Percentiles rank a stretch among this genome's conserved stretches.
phyloP scores from a whole-genome alignment of 2,888 invertebrate species.

The Kryphioiulus occultus region DNA sequence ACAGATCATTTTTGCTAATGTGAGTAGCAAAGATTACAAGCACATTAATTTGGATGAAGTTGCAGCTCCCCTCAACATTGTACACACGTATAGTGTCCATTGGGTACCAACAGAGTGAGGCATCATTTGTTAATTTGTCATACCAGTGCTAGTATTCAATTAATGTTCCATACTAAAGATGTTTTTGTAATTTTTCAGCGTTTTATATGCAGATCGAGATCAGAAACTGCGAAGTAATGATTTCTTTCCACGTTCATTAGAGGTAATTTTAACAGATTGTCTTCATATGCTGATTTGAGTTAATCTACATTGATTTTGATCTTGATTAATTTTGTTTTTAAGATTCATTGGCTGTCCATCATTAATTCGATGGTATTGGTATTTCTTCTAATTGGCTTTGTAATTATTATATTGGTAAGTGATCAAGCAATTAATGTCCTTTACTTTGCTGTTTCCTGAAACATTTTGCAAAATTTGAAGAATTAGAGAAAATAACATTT shows the following conservation, averaged over 20 bases:
- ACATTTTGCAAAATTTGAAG: neutral
- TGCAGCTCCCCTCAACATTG: constrained; percentile 60
- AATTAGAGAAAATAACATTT: neutral
- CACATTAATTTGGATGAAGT: constrained; percentile 62
- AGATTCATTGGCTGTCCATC: constrained; percentile 67
- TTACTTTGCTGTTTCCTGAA: neutral
- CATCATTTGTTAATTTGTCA: neutral
- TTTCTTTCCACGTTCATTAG: constrained; percentile 65
- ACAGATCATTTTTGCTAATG: constrained; percentile 65
- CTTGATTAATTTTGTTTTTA: constrained; percentile 53
- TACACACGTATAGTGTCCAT: constrained; percentile 65
- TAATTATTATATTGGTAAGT: constrained; percentile 65
- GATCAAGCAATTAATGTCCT: neutral
- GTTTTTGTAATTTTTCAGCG: constrained; percentile 57
- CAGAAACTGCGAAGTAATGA: constrained; percentile 62
- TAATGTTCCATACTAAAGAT: neutral
- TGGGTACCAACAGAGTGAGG: constrained; percentile 64
- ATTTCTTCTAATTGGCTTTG: constrained; percentile 65
- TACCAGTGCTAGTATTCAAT: neutral
- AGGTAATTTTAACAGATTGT: constrained; percentile 58
- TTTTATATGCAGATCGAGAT: constrained; percentile 61
- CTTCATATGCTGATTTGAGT: neutral
- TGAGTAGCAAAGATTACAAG: constrained; percentile 62
- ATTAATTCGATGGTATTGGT: constrained; percentile 67
- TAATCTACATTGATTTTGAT: neutral